Evolutionary conservation across 2,888 invertebrate species (phyloP), one percentile per base, ranked within the genome.

Genomic region (Oscheius sp.): DNA sequence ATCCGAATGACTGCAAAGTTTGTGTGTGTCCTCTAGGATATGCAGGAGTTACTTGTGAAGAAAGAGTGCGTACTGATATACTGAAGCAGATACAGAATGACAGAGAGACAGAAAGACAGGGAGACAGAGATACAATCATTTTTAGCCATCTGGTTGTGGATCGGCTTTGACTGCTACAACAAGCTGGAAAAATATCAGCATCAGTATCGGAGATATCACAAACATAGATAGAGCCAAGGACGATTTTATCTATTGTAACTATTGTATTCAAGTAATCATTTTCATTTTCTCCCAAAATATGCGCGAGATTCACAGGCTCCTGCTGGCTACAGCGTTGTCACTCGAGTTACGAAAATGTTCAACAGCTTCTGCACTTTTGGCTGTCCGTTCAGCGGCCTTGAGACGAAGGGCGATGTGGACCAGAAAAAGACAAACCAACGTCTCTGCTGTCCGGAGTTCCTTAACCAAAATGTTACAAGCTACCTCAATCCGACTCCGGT

Each of bases 1-100:
- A 78, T 47, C 84, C 86, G 2, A 65, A 81, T 33, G 79, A 85
- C 75, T 87, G 86, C 63, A 37, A 59, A 29, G 58, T 35, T 21
- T 87, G 87, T 70, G 79, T 84, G 48, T 87, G 87, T 70, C 87
- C 87, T 5, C 75, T 78, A 4, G 87, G 87, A 51, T 87, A 85
- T 68, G 85, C 83, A 10, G 85, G 85, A 47, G 51, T 37, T 29
- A 48, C 76, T 10, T 83, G 84, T 71, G 74, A 79, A 48, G 75
- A 79, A 48, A 53, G 81, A 47, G 83, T 83, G 29, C 65, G 70
- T 51, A 32, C 7, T 29, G 11, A 37, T n/a, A 42, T 1, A 50
- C 50, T 50, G 13, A 50, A 50, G 9, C 10, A 76, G 11, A 76
- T 75, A 7, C 65, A 77, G n/a, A 76, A 76, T 11, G 73, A 73